Conservation (phyloP, 2,113 vertebrate genomes). For the Mormyrus lacerda region DNA sequence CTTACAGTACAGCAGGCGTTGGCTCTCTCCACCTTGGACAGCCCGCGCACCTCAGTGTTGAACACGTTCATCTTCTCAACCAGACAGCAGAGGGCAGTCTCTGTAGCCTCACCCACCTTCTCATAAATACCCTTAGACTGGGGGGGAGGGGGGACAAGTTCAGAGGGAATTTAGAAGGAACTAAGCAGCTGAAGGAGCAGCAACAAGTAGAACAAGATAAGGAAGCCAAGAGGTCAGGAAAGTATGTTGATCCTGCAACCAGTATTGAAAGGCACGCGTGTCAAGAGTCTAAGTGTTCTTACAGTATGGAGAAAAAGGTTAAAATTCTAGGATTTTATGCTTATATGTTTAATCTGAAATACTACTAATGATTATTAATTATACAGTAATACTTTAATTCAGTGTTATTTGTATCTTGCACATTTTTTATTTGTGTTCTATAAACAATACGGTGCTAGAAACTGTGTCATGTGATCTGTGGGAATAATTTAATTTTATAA, state of each 20-base stretch:
- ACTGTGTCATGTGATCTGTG: background rate
- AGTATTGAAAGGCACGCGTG: background rate
- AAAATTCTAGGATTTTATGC: background rate
- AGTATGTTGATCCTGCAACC: background rate
- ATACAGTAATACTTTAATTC: background rate
- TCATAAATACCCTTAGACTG: constrained; percentile 84
- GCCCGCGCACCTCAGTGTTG: constrained; percentile 71
- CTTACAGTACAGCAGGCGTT: constrained; percentile 80
- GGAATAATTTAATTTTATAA: background rate
- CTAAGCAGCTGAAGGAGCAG: background rate
- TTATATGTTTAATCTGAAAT: background rate
- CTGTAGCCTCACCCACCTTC: constrained; percentile 89
- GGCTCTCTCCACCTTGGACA: constrained; percentile 81
- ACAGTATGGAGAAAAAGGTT: background rate
- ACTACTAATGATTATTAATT: background rate
- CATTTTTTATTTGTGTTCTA: background rate
- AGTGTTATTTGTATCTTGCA: background rate
- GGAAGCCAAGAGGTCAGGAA: background rate
- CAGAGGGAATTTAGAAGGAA: background rate
- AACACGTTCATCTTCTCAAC: constrained; percentile 97
- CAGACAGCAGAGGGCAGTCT: constrained; percentile 78
- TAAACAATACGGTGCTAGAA: background rate
- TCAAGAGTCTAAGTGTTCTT: background rate
- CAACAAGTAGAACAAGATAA: background rate
- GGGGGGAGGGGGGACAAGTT: background rate